phyloP scores from a whole-genome alignment of 37 sponge, comb jelly and placozoan species.

The Corticium candelabrum region DNA sequence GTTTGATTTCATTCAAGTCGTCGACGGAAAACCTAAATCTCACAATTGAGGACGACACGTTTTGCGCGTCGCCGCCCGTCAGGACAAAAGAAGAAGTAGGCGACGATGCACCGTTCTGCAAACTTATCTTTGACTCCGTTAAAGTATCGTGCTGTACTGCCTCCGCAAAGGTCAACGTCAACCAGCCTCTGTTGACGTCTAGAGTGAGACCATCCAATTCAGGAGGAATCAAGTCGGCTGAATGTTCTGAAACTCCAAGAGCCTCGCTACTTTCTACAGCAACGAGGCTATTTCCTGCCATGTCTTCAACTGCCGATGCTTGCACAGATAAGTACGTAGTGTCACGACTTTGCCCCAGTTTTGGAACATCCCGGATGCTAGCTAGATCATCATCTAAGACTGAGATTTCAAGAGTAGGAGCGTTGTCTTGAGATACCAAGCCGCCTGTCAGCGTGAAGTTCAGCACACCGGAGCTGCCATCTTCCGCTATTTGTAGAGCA shows the following conservation, averaged over 20 bases:
- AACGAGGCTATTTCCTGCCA: slow-evolving; percentile 39
- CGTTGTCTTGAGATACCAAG: neutral
- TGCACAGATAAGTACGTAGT: slow-evolving; percentile 38
- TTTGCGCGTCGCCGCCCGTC: neutral
- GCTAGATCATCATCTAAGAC: neutral
- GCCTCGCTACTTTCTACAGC: slow-evolving; percentile 14
- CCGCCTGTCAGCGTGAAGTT: neutral
- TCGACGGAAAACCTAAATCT: slow-evolving; percentile 26
- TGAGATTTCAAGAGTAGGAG: neutral
- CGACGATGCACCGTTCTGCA: slow-evolving; percentile 31
- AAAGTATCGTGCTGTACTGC: slow-evolving; percentile 36
- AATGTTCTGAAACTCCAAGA: slow-evolving; percentile 25
- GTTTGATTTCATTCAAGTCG: slow-evolving; percentile 67
- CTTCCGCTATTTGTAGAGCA: neutral
- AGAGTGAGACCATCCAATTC: slow-evolving; percentile 31
- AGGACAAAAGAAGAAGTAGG: neutral
- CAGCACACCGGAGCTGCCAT: neutral
- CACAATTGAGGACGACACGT: neutral
- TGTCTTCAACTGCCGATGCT: slow-evolving; percentile 46
- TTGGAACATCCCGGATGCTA: neutral
- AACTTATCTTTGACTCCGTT: slow-evolving; percentile 9
- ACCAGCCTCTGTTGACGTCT: slow-evolving; percentile 51
- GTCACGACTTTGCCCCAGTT: neutral
- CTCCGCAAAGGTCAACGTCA: slow-evolving; percentile 63
- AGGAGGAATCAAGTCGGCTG: slow-evolving; percentile 58